Evolutionary conservation across 2,113 vertebrate genomes (phyloP), one percentile per base, ranked within the genome.

Genomic region (Pongo abelii): DNA sequence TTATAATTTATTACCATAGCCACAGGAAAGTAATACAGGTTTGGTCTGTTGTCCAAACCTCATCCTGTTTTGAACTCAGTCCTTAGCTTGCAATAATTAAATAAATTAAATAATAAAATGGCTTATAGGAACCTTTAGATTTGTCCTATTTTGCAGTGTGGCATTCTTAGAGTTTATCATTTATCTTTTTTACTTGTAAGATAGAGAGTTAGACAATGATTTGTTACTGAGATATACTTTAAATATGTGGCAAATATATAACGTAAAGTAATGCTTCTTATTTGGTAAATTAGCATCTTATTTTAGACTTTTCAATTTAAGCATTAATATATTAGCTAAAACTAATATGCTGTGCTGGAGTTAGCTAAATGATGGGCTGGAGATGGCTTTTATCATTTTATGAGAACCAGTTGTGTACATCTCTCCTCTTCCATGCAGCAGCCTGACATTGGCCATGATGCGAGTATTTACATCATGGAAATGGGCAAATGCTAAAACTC

Each of bases 81-180:
- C 8, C 18, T 93, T 55, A 91, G 61, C 67, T 93, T 86, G 14
- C 88, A 40, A 38, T 83, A 78, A 93, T 87, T 81, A 84, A 96
- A 84, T 91, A 80, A 84, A 25, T 80, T 84, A 48, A 17, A 78
- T 43, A 85, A 93, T 94, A 70, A 83, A 79, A 43, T 92, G 78
- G 11, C 35, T 83, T 72, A 70, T 57, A 83, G 32, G 30, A 23
- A 38, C 61, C 32, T 92, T 83, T 79, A 85, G 27, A 78, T 52
- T 91, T 91, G 48, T 84, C 9, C 3, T 92, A 35, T 81, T 74
- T 83, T 94, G 22, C 7, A 91, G 1, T 70, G 9, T 87, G 48
- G 30, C 61, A 87, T 89, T 91, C 78, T 91, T 38, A 80, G 69
- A 38, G n/a, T 79, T 95, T 97, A 83, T 92, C n/a, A n/a, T 89